Evolutionary conservation across 2,113 vertebrate species (phyloP), one percentile per base, ranked within the genome.

Genomic region (Sinocyclocheilus anophthalmus): DNA sequence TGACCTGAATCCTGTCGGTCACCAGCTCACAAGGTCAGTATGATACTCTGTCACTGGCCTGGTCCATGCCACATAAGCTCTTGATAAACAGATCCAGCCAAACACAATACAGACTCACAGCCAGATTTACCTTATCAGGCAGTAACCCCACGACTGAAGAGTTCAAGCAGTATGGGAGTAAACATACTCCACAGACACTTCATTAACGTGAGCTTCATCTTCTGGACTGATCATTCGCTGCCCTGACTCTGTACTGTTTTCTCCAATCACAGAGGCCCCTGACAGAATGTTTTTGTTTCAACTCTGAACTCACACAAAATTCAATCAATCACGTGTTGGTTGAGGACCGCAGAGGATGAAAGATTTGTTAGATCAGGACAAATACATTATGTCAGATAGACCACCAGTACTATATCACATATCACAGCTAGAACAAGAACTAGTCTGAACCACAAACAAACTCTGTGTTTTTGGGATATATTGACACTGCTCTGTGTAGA

Each of bases 21-120:
- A 16, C 2, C 67, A 80, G 14, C 81, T 63, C 63, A 48, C n/a
- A 59, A 84, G 57, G 20, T 70, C 50, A 80, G 65, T 84, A 57
- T 86, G 87, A 83, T 84, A 79, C 77, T 42, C 48, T 20, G 63
- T 76, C 75, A 70, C 81, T 73, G 53, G 65, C 76, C 67, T 61
- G 57, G 57, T 61, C 20, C 57, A 59, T 0, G 2, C 57, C 20
- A 22, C 57, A 55, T 55, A 87, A 48, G 70, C 86, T 89, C 86
- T 84, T 61, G 81, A 89, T 84, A 89, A 87, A 87, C 85, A 67
- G 67, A 81, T 55, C 84, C 18, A 79, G 75, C 76, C 65, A 57
- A 37, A 79, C 59, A 37, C 30, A 76, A 39, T 45, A 57, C 86
- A 83, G 53, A 37, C 76, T 57, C 73, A 57, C 48, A 82, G 77